phyloP scores from a whole-genome alignment of 2,797 vertebrate genomes.

The Sebastiscus albofasciatus region DNA sequence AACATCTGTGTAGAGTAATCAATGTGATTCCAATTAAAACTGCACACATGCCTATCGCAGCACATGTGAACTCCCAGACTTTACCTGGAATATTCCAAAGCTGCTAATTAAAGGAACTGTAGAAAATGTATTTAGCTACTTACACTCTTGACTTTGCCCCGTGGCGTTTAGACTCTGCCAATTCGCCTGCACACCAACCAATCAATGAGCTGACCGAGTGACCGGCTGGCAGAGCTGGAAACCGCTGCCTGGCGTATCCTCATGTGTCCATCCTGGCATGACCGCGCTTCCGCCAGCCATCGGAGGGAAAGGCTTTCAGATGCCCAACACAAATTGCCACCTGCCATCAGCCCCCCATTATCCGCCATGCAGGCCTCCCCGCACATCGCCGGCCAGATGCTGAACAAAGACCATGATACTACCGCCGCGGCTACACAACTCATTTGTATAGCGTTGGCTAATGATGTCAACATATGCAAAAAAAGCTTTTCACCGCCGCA shows the following conservation, averaged over 20 bases:
- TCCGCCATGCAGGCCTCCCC: constrained; percentile 28
- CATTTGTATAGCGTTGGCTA: constrained; percentile 34
- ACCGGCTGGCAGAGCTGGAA: constrained; percentile 15
- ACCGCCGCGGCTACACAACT: constrained; percentile 20
- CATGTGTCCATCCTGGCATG: constrained; percentile 24
- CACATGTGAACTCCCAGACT: neutral
- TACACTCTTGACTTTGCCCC: constrained; percentile 3
- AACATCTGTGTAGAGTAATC: neutral
- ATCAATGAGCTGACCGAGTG: neutral
- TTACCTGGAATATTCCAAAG: neutral
- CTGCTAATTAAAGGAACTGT: neutral
- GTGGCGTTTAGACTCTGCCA: constrained; percentile 10
- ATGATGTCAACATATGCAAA: constrained; percentile 57
- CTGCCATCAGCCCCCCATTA: constrained; percentile 54
- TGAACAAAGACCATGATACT: constrained; percentile 33
- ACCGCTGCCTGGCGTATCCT: constrained; percentile 3
- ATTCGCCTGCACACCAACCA: neutral
- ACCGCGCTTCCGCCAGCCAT: neutral
- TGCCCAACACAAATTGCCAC: constrained; percentile 46
- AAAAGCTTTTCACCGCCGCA: constrained; percentile 19
- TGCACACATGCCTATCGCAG: neutral
- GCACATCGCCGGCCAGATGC: constrained; percentile 44
- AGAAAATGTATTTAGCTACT: neutral
- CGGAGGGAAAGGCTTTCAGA: constrained; percentile 16
- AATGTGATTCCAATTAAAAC: neutral